Evolutionary conservation across 2,113 vertebrate genomes (phyloP).

Genomic region (Hippoglossus stenolepis): DNA sequence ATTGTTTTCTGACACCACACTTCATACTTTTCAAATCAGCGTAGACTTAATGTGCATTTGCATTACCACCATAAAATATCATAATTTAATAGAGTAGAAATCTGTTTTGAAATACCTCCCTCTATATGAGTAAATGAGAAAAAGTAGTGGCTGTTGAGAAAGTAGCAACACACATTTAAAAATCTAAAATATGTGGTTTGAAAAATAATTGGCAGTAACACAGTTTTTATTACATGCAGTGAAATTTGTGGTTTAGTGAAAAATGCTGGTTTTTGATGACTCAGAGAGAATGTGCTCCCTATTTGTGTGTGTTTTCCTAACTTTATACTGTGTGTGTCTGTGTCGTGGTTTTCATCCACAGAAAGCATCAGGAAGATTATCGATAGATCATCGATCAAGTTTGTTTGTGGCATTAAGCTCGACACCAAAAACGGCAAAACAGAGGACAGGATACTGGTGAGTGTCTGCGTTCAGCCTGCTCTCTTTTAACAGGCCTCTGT

Average conservation of each 20-base stretch:
- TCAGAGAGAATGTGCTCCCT: background rate
- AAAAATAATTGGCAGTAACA: background rate
- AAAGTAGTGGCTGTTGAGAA: background rate
- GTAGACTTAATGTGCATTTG: background rate
- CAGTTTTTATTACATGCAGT: background rate
- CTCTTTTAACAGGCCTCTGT: background rate
- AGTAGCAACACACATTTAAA: background rate
- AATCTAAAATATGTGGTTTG: too few species aligned
- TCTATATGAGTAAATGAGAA: too few species aligned
- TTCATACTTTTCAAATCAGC: conserved; percentile 11
- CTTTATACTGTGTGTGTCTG: background rate
- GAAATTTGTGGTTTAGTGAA: background rate
- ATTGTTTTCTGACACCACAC: background rate
- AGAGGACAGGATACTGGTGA: conserved; percentile 83
- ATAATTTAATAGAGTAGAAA: too few species aligned
- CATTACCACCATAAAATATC: too few species aligned
- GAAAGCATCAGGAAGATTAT: conserved; percentile 84
- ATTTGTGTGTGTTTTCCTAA: conserved; percentile 14
- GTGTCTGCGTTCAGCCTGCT: conserved; percentile 21
- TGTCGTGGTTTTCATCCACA: conserved; percentile 58
- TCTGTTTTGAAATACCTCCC: too few species aligned
- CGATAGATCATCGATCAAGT: conserved; percentile 81
- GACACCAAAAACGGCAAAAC: conserved; percentile 82
- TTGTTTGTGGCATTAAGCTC: conserved; percentile 78
- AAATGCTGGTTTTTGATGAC: background rate